Evolutionary conservation across 2,888 invertebrate species (phyloP).

Genomic region (Oscheius sp.): DNA sequence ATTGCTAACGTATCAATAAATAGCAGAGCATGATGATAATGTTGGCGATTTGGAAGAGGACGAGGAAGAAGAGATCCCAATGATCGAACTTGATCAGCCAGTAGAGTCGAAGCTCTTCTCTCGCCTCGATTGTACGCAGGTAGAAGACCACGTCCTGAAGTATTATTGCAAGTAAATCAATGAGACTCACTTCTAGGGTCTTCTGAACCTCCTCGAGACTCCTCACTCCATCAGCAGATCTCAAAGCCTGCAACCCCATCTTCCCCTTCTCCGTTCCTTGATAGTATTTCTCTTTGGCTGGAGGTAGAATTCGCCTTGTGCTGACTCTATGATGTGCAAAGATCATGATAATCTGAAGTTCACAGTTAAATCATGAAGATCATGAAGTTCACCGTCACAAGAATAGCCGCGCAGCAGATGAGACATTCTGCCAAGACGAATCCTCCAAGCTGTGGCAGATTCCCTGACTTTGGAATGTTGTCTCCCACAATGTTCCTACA

Average conservation of each 20-base stretch:
- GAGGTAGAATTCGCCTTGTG: slow-evolving; percentile 29
- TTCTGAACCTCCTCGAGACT: slow-evolving; percentile 9
- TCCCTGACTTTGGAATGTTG: slow-evolving; percentile 38
- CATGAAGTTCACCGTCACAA: not conserved
- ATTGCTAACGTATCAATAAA: slow-evolving; percentile 16
- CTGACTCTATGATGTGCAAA: slow-evolving; percentile 36
- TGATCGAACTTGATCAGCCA: slow-evolving; percentile 30
- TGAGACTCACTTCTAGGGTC: not conserved
- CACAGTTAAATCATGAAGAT: too few relatives aligned
- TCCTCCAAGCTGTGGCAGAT: slow-evolving; percentile 32
- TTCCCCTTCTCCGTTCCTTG: not conserved
- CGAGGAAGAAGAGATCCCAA: slow-evolving; percentile 19
- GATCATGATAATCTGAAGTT: slow-evolving; percentile 4
- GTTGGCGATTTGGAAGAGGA: slow-evolving; percentile 32
- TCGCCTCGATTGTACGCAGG: not conserved
- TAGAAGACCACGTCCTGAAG: slow-evolving; percentile 28
- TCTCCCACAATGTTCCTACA: slow-evolving; percentile 30
- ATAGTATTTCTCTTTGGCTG: not conserved
- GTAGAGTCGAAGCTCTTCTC: slow-evolving; percentile 24
- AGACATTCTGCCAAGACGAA: slow-evolving; percentile 36
- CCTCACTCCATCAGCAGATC: not conserved
- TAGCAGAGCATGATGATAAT: slow-evolving; percentile 32
- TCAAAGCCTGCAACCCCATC: slow-evolving; percentile 11
- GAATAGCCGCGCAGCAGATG: slow-evolving; percentile 30
- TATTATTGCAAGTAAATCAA: not conserved